These are phyloP conservation scores for Drosophila limbata DNA, from an alignment of 2,888 invertebrate genomes.

Conservation along the genomic window DNA sequence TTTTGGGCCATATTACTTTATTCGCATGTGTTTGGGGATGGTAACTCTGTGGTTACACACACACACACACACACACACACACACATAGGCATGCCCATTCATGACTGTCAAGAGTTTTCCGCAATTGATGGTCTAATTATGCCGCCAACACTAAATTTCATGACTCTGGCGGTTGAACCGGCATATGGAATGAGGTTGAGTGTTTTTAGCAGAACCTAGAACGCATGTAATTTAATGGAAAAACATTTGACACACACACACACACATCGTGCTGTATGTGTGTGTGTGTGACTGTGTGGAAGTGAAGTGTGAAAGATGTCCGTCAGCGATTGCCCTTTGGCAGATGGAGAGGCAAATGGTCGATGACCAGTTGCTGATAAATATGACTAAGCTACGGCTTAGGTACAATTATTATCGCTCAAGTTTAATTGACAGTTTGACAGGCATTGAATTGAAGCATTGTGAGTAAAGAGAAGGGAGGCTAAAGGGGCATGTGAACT, in stretches of 20 bases:
- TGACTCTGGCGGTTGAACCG: slow-evolving; percentile 71
- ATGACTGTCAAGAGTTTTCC: slow-evolving; percentile 82
- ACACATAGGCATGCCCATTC: slow-evolving; percentile 64
- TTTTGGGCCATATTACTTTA: slow-evolving; percentile 79
- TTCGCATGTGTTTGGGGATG: slow-evolving; percentile 46
- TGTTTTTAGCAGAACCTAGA: slow-evolving; percentile 16
- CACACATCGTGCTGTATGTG: not conserved
- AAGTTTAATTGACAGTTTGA: slow-evolving; percentile 40
- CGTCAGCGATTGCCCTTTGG: slow-evolving; percentile 47
- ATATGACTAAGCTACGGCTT: slow-evolving; percentile 13
- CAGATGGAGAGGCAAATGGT: slow-evolving; percentile 50
- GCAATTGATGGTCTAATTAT: slow-evolving; percentile 85
- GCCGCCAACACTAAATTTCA: slow-evolving; percentile 82
- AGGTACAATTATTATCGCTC: slow-evolving; percentile 26
- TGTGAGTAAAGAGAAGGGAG: not conserved
- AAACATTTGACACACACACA: slow-evolving; percentile 63
- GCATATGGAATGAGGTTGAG: slow-evolving; percentile 21
- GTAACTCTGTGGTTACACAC: slow-evolving; percentile 59
- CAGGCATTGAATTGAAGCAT: slow-evolving; percentile 7
- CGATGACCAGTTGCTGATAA: slow-evolving; percentile 26
- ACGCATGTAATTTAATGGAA: slow-evolving; percentile 71
- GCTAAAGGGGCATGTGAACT: not conserved
- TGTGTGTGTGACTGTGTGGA: slow-evolving; percentile 11
- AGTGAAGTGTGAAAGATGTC: slow-evolving; percentile 54
- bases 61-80: slow-evolving; percentile 48